These are phyloP conservation scores for Acleris cristana DNA, from an alignment of 2,888 invertebrate species.

Conservation along the genomic window DNA sequence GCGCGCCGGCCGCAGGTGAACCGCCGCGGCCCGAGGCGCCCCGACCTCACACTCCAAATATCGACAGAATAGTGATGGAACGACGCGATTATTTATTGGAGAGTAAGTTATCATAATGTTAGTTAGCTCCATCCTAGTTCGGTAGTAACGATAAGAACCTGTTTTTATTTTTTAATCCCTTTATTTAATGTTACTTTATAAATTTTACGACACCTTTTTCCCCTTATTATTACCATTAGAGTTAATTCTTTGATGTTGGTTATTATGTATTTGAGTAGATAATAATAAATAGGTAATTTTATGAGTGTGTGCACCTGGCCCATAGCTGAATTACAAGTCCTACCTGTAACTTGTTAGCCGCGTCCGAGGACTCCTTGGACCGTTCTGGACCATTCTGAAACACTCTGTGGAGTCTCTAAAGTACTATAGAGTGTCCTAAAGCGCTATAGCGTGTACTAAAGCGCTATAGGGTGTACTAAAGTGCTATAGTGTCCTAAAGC, in stretches of 20 bases:
- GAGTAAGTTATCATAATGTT: slow-evolving; percentile 32
- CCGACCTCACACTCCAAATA: slow-evolving; percentile 32
- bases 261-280: slow-evolving; percentile 63
- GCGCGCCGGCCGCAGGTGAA: slow-evolving; percentile 66
- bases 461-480: no score
- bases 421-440: no score
- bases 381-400: no score
- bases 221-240: slow-evolving; percentile 74
- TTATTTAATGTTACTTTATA: slow-evolving; percentile 80
- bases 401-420: no score
- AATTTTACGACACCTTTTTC: slow-evolving; percentile 72
- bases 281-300: slow-evolving; percentile 55
- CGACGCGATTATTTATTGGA: slow-evolving; percentile 34
- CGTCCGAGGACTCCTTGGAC: slow-evolving; percentile 1
- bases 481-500: no score
- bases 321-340: slow-evolving; percentile 29
- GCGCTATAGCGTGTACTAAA: no score
- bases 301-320: slow-evolving; percentile 51
- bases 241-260: slow-evolving; percentile 71
- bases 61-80: slow-evolving; percentile 38
- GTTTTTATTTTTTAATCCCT: slow-evolving; percentile 61
- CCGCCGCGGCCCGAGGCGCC: background rate
- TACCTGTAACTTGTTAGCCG: slow-evolving; percentile 24
- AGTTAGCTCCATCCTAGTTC: slow-evolving; percentile 32
- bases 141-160: slow-evolving; percentile 54